These are phyloP conservation scores for Euphonia xanthogaster DNA, from an alignment of 2,797 vertebrate species.

Conservation along the genomic window DNA sequence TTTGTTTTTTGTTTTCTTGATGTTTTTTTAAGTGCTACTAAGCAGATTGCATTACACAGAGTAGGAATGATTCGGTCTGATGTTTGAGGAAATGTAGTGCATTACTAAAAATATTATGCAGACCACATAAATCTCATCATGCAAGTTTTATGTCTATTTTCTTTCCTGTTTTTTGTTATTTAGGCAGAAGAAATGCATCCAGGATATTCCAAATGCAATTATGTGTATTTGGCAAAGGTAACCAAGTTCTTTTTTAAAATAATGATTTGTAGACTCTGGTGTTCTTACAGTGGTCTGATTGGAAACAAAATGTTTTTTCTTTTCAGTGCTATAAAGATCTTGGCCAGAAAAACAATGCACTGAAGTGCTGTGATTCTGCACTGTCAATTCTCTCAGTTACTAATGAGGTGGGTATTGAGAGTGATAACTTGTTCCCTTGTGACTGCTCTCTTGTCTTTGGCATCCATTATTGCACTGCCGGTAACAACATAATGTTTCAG, in stretches of 20 bases:
- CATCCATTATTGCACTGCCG: neutral
- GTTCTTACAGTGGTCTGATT: slow-evolving; percentile 13
- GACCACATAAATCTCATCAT: neutral
- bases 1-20: neutral
- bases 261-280: neutral
- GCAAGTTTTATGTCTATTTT: neutral
- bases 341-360: slow-evolving; percentile 79
- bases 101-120: neutral
- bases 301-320: slow-evolving; percentile 54
- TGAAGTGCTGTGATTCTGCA: slow-evolving; percentile 85
- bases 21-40: neutral
- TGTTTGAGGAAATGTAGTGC: neutral
- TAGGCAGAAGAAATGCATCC: slow-evolving; percentile 93
- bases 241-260: slow-evolving; percentile 35
- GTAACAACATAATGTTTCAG: neutral
- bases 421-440: neutral
- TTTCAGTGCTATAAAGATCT: slow-evolving; percentile 90
- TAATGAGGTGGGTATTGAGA: slow-evolving; percentile 82
- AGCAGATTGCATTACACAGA: neutral
- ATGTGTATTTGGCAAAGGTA: slow-evolving; percentile 94
- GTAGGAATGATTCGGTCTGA: neutral
- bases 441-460: slow-evolving; percentile 2
- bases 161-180: slow-evolving; percentile 38
- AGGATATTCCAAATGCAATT: slow-evolving; percentile 91
- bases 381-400: slow-evolving; percentile 73